Evolutionary conservation across 2,113 vertebrate species (phyloP).

Genomic region (Alosa alosa): DNA sequence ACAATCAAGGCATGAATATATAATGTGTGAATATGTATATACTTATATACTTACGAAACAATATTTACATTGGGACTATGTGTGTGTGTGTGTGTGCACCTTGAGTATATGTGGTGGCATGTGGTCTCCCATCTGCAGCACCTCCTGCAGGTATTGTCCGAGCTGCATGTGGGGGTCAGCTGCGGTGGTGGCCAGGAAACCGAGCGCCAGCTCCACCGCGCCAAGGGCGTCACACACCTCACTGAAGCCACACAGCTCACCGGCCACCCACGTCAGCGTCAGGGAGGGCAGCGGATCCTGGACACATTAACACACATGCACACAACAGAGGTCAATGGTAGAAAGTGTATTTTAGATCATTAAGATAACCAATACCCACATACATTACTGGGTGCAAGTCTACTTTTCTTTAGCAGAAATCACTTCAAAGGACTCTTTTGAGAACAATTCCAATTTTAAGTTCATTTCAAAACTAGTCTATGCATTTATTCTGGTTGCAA

Average conservation of each 20-base stretch:
- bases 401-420: no score
- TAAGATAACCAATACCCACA: not conserved
- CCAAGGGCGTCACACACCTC: conserved; percentile 89
- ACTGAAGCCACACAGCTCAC: conserved; percentile 85
- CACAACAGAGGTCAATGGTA: not conserved
- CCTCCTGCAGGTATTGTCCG: conserved; percentile 73
- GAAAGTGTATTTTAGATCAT: not conserved
- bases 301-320: conserved; percentile 33
- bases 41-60: not conserved
- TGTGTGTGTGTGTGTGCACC: conserved; percentile 66
- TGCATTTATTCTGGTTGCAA: not conserved
- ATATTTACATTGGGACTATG: no score
- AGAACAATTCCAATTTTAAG: no score
- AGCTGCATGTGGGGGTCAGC: conserved; percentile 75
- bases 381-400: not conserved
- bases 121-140: conserved; percentile 85
- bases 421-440: no score
- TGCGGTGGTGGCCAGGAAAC: conserved; percentile 87
- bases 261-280: conserved; percentile 66
- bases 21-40: not conserved
- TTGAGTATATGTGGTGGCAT: conserved; percentile 74
- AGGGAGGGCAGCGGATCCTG: conserved; percentile 78
- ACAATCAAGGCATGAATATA: conserved; percentile 3
- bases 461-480: not conserved
- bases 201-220: conserved; percentile 78